Conservation (phyloP, 2,797 vertebrate species). For the Clamator glandarius region DNA sequence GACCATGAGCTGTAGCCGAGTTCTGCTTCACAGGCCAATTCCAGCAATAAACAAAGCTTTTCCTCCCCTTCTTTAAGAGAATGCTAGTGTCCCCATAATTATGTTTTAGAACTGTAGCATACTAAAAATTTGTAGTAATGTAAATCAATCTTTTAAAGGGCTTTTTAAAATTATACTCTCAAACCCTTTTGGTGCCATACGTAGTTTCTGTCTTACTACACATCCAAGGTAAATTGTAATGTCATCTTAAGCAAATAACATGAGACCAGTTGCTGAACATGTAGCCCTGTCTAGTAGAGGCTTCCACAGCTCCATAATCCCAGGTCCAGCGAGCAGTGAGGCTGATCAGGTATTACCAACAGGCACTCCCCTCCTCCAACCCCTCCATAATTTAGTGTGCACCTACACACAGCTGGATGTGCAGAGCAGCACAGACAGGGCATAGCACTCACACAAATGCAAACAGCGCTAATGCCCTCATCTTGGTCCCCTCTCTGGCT, state of each 20-base stretch:
- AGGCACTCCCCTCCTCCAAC: background rate
- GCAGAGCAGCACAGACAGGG: background rate
- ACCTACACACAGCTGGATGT: rapidly evolving
- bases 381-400: background rate
- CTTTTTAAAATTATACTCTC: background rate
- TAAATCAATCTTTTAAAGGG: background rate
- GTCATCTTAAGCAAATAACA: background rate
- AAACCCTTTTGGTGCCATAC: background rate
- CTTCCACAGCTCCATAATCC: background rate
- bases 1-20: background rate
- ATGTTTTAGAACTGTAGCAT: background rate
- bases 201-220: background rate
- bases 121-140: background rate
- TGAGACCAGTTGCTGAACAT: background rate
- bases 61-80: background rate
- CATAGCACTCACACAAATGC: rapidly evolving
- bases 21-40: background rate
- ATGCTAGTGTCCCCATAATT: rapidly evolving
- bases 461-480: rapidly evolving
- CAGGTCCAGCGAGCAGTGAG: rapidly evolving
- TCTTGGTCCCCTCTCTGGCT: background rate
- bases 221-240: background rate
- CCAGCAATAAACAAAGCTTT: background rate
- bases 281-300: rapidly evolving
- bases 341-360: background rate